A percentile compares a stretch with the other conserved stretches of the same genome.
These are phyloP conservation scores for Siphamia tubifer DNA, from an alignment of 2,113 vertebrate species.

Conservation along the genomic window DNA sequence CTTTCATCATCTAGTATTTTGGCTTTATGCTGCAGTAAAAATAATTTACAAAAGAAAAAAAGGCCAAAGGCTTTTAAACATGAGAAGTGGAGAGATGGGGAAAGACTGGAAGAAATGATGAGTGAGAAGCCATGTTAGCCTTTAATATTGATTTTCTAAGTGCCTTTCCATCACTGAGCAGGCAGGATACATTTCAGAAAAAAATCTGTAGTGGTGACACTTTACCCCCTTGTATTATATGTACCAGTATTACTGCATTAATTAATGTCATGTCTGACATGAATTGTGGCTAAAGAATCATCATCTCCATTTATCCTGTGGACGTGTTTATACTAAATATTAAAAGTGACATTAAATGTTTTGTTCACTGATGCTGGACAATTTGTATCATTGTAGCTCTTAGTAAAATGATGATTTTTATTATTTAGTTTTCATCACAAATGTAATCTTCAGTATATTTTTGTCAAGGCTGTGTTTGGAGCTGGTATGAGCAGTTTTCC, in stretches of 20 bases:
- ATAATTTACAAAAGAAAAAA: constrained; percentile 27
- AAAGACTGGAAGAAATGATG: constrained; percentile 1
- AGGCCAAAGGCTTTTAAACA: background rate
- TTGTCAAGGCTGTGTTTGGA: too few relatives aligned
- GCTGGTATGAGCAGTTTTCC: too few relatives aligned
- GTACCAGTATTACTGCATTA: constrained; percentile 40
- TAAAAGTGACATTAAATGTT: too few relatives aligned
- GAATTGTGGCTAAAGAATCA: constrained; percentile 23
- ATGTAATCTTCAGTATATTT: too few relatives aligned
- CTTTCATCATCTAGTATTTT: background rate
- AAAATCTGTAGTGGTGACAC: constrained; percentile 20
- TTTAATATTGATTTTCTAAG: constrained; percentile 65
- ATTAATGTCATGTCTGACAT: constrained; percentile 55
- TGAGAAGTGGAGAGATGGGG: background rate
- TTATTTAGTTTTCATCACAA: too few relatives aligned
- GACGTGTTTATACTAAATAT: background rate
- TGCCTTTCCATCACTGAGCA: constrained; percentile 44
- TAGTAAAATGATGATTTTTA: too few relatives aligned
- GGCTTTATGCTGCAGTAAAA: background rate
- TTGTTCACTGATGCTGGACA: too few relatives aligned
- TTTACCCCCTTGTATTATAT: constrained; percentile 26
- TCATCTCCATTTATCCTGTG: background rate
- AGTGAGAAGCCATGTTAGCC: constrained; percentile 28
- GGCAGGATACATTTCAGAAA: constrained; percentile 48
- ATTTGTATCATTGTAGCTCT: too few relatives aligned